Evolutionary conservation across 1,140 invertebrate species (phyloP).

Genomic region (Macrostomum lignano): DNA sequence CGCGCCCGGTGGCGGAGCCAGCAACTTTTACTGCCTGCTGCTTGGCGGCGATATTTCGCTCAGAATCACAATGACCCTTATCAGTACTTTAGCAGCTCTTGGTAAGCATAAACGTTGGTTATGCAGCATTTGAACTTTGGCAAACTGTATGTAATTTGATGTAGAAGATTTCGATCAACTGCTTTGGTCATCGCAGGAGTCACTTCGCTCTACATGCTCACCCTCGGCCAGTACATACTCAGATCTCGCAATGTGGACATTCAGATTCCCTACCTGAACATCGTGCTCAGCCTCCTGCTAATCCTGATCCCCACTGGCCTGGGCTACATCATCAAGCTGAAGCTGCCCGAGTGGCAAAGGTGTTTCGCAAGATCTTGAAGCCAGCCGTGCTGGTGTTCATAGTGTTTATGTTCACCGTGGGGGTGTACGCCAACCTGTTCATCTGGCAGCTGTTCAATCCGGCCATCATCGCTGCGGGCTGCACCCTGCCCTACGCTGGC

Average conservation of each 20-base stretch:
- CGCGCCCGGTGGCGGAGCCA: constrained; percentile 21
- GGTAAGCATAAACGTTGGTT: too few species aligned
- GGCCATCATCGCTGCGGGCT: constrained; percentile 40
- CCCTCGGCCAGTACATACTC: constrained; percentile 36
- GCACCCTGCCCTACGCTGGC: constrained; percentile 55
- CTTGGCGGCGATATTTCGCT: constrained; percentile 22
- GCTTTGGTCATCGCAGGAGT: constrained; percentile 4
- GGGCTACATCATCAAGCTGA: constrained; percentile 34
- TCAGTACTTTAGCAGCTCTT: constrained; percentile 8
- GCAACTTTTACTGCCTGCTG: constrained; percentile 25
- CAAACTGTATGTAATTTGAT: too few species aligned
- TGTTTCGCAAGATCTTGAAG: constrained; percentile 10
- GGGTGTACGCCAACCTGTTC: constrained; percentile 59
- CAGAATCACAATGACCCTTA: constrained; percentile 17
- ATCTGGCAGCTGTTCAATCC: constrained; percentile 48
- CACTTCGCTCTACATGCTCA: neutral
- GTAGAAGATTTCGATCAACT: constrained; percentile 11
- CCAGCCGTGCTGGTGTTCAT: constrained; percentile 54
- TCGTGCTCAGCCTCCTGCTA: constrained; percentile 41
- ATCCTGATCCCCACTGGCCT: constrained; percentile 53
- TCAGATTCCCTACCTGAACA: constrained; percentile 47
- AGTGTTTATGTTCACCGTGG: constrained; percentile 61
- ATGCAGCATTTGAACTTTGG: too few species aligned
- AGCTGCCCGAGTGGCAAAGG: constrained; percentile 30
- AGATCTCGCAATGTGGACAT: constrained; percentile 37